Evolutionary conservation across 37 sponge, comb jelly and placozoan genomes (phyloP).

Genomic region (Halichondria panicea): DNA sequence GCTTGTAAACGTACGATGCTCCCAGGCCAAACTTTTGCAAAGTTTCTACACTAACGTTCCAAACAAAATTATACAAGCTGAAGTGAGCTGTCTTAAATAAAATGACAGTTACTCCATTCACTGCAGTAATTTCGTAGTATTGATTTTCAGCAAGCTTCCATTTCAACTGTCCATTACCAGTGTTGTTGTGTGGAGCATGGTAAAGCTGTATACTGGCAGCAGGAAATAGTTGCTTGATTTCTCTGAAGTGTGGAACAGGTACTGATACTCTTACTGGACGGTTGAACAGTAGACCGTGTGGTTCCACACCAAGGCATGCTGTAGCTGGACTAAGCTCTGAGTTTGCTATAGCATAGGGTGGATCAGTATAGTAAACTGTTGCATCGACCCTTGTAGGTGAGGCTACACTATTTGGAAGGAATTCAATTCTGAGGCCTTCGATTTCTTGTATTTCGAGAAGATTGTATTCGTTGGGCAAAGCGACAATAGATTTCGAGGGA

Average conservation of each 20-base stretch:
- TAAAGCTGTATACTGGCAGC: slow-evolving; percentile 17
- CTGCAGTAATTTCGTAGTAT: neutral
- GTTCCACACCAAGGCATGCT: slow-evolving; percentile 55
- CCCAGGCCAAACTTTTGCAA: slow-evolving; percentile 20
- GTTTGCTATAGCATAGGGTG: neutral
- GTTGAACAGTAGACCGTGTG: slow-evolving; percentile 46
- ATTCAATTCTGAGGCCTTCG: slow-evolving; percentile 27
- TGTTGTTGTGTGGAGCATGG: neutral
- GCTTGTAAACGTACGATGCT: slow-evolving; percentile 19
- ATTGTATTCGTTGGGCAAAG: slow-evolving; percentile 17
- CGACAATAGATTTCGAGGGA: slow-evolving; percentile 8
- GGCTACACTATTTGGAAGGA: slow-evolving; percentile 7
- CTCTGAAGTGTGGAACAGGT: slow-evolving; percentile 41
- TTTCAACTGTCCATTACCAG: neutral
- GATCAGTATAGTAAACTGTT: slow-evolving; percentile 34
- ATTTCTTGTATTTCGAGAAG: slow-evolving; percentile 26
- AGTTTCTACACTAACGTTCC: slow-evolving; percentile 25
- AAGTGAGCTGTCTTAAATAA: slow-evolving; percentile 46
- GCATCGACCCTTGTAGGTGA: slow-evolving; percentile 12
- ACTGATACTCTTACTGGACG: slow-evolving; percentile 33
- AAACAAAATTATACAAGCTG: slow-evolving; percentile 51
- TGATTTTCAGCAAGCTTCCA: slow-evolving; percentile 2
- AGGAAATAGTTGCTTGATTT: neutral
- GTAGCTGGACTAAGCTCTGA: slow-evolving; percentile 24
- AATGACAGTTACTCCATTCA: neutral